Conservation (phyloP, 2,113 vertebrate genomes). For the Grammomys dolichurus region DNA sequence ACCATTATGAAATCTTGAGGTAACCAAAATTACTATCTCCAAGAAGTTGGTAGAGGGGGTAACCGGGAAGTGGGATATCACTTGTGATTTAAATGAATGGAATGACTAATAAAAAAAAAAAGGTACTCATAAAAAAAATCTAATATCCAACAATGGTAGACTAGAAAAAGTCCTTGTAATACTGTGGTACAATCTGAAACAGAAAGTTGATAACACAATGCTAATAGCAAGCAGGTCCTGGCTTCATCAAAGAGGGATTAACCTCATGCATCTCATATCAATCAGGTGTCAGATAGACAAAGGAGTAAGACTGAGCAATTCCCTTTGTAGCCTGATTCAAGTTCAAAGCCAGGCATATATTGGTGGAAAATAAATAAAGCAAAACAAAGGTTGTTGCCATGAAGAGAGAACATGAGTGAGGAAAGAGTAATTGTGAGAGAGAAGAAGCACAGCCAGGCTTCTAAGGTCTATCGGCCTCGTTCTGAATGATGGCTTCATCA, state of each 20-base stretch:
- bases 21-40: not conserved
- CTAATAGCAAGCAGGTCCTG: not conserved
- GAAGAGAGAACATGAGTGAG: not conserved
- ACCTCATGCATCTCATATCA: not conserved
- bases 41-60: too few relatives aligned
- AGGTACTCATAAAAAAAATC: not conserved
- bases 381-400: not conserved
- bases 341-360: not conserved
- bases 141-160: not conserved
- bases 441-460: accelerated
- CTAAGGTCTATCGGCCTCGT: not conserved
- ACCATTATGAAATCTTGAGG: not conserved
- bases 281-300: not conserved
- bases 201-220: not conserved
- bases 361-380: not conserved
- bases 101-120: too few relatives aligned
- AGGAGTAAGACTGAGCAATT: not conserved
- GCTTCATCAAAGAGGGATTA: not conserved
- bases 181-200: not conserved
- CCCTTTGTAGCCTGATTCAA: not conserved
- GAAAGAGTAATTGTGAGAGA: not conserved
- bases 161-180: constrained; percentile 10
- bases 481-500: not conserved
- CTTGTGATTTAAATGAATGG: too few relatives aligned
- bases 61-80: too few relatives aligned